A percentile compares a stretch with the other conserved stretches of the same genome.
phyloP scores from a whole-genome alignment of 2,888 invertebrate species.

The Archips xylosteana region DNA sequence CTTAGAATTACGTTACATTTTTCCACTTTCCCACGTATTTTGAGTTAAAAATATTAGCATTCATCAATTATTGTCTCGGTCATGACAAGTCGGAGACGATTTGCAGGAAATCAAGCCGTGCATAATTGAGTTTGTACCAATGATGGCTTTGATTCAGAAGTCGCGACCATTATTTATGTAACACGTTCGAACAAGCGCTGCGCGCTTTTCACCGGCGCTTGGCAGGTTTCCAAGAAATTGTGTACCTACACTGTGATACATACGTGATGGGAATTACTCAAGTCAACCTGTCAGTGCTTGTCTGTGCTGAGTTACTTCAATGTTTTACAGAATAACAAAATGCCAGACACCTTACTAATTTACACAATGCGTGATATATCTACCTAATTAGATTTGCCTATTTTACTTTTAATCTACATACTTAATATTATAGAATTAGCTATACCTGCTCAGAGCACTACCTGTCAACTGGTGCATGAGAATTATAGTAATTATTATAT shows the following conservation, averaged over 20 bases:
- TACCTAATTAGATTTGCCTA: no score
- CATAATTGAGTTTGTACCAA: slow-evolving; percentile 21
- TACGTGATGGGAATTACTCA: slow-evolving; percentile 44
- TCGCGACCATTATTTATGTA: slow-evolving; percentile 47
- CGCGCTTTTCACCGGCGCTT: slow-evolving; percentile 51
- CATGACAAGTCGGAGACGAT: not conserved
- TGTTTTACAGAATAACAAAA: slow-evolving; percentile 6
- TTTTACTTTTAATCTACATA: no score
- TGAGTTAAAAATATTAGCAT: not conserved
- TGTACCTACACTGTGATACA: slow-evolving; percentile 44
- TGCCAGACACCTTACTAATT: not conserved
- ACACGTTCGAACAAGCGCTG: slow-evolving; percentile 49
- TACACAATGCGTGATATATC: not conserved
- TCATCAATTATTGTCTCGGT: not conserved
- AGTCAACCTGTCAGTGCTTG: slow-evolving; percentile 38
- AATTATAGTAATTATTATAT: no score
- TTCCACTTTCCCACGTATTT: slow-evolving; percentile 1
- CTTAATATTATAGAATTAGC: no score
- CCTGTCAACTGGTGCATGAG: no score
- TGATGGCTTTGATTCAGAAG: slow-evolving; percentile 37
- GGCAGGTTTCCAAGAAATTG: slow-evolving; percentile 54
- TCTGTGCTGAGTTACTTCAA: slow-evolving; percentile 7
- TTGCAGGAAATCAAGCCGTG: slow-evolving; percentile 5
- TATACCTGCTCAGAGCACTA: no score
- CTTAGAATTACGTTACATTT: slow-evolving; percentile 23